Evolutionary conservation across 2,113 vertebrate genomes (phyloP).

Genomic region (Antechinus stuartii): DNA sequence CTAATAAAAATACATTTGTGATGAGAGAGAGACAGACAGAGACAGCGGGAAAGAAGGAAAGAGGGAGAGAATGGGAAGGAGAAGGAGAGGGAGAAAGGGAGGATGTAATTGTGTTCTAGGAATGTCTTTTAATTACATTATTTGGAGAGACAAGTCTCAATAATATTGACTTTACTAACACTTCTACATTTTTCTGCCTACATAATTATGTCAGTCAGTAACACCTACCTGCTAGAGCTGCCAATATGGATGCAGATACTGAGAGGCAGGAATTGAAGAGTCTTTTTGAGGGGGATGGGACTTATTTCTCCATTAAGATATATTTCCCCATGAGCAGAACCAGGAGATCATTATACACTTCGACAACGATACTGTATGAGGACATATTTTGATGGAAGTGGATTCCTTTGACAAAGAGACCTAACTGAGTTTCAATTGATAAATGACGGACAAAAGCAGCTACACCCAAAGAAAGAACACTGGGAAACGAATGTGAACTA

Average conservation of each 20-base stretch:
- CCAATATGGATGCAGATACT: constrained; percentile 39
- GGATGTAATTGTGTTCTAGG: constrained; percentile 82
- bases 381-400: too few relatives aligned
- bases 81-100: constrained; percentile 82
- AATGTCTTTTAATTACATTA: constrained; percentile 76
- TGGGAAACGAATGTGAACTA: too few relatives aligned
- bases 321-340: neutral
- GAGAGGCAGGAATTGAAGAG: neutral
- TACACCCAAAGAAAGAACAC: too few relatives aligned
- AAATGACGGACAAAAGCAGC: too few relatives aligned
- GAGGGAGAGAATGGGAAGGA: constrained; percentile 68
- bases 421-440: too few relatives aligned
- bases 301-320: constrained; percentile 11
- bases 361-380: too few relatives aligned
- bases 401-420: too few relatives aligned
- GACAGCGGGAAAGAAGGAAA: constrained; percentile 77
- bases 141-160: constrained; percentile 80
- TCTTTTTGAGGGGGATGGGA: neutral
- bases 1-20: constrained; percentile 84
- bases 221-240: constrained; percentile 67
- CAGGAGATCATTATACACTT: too few relatives aligned
- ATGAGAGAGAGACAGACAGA: constrained; percentile 57
- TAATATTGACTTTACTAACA: constrained; percentile 87
- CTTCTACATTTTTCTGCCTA: constrained; percentile 78
- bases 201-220: constrained; percentile 76